A percentile compares a stretch with the other conserved stretches of the same genome.
phyloP scores from a whole-genome alignment of 2,888 invertebrate genomes.

The Crematogaster levior region DNA sequence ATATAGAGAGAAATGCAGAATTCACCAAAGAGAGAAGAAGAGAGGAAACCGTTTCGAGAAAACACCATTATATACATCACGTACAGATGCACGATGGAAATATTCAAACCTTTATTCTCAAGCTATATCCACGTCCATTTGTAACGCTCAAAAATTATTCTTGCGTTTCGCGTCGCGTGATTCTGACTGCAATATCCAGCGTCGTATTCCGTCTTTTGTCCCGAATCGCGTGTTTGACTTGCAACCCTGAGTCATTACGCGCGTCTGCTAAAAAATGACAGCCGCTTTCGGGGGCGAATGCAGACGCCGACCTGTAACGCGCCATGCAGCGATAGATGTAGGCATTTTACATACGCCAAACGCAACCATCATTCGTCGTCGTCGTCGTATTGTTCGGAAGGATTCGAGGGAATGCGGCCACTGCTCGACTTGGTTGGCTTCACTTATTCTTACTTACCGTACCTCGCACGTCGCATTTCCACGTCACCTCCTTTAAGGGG shows the following conservation, averaged over 20 bases:
- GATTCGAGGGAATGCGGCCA: conserved; percentile 75
- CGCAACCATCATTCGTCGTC: conserved; percentile 46
- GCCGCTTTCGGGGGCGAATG: conserved; percentile 1
- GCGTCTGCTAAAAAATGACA: conserved; percentile 39
- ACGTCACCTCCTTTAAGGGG: conserved; percentile 59
- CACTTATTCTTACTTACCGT: conserved; percentile 79
- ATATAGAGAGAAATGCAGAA: conserved; percentile 60
- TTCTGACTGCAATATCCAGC: neutral
- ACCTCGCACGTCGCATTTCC: conserved; percentile 76
- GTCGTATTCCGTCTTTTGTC: neutral
- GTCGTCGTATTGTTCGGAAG: conserved; percentile 67
- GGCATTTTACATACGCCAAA: conserved; percentile 48
- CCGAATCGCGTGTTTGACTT: neutral
- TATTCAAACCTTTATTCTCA: conserved; percentile 27
- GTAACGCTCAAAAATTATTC: conserved; percentile 21
- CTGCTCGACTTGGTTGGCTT: conserved; percentile 76
- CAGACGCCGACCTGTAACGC: conserved; percentile 33
- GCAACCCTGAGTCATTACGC: neutral
- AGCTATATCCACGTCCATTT: conserved; percentile 6
- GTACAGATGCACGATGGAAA: neutral
- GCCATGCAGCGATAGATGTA: neutral
- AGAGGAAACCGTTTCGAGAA: neutral
- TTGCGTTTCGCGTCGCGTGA: neutral
- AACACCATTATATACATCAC: neutral
- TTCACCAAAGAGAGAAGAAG: neutral